Evolutionary conservation across 2,797 vertebrate species (phyloP).

Genomic region (Champsocephalus gunnari): DNA sequence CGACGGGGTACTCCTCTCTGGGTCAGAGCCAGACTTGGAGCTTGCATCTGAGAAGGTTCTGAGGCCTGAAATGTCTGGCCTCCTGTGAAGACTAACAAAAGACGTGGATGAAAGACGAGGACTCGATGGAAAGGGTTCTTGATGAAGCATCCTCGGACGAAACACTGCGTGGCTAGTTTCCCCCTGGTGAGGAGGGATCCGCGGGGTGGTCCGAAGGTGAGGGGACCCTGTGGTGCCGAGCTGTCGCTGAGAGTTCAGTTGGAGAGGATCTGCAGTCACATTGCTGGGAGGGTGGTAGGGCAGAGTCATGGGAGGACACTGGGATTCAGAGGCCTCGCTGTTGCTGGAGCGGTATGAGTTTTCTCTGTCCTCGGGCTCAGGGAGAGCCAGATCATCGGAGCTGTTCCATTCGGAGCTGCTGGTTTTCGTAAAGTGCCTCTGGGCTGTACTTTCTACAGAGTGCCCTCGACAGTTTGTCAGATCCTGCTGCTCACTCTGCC

Average conservation of each 20-base stretch:
- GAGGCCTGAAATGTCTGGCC: constrained; percentile 70
- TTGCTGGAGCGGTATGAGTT: constrained; percentile 81
- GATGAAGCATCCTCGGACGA: constrained; percentile 74
- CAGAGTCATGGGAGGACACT: constrained; percentile 57
- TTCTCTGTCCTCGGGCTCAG: constrained; percentile 86
- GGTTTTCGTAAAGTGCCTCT: constrained; percentile 81
- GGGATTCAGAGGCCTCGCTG: constrained; percentile 68
- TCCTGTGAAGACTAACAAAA: constrained; percentile 73
- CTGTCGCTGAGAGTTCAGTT: constrained; percentile 65
- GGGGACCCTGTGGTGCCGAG: constrained; percentile 76
- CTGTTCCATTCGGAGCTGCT: constrained; percentile 89
- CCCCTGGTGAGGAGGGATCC: constrained; percentile 58
- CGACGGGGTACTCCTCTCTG: constrained; percentile 78
- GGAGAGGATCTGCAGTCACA: constrained; percentile 57
- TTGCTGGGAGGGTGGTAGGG: constrained; percentile 56
- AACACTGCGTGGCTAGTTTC: constrained; percentile 73
- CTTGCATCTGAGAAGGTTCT: constrained; percentile 79
- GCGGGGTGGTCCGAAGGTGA: constrained; percentile 83
- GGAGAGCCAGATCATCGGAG: constrained; percentile 84
- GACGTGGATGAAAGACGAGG: constrained; percentile 58
- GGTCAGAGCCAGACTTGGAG: constrained; percentile 82
- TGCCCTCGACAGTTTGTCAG: constrained; percentile 66
- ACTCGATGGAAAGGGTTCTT: constrained; percentile 78
- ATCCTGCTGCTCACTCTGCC: constrained; percentile 76
- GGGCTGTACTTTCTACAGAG: constrained; percentile 67